These are phyloP conservation scores for Dendropsophus ebraccatus DNA, from an alignment of 2,113 vertebrate species.

Conservation along the genomic window DNA sequence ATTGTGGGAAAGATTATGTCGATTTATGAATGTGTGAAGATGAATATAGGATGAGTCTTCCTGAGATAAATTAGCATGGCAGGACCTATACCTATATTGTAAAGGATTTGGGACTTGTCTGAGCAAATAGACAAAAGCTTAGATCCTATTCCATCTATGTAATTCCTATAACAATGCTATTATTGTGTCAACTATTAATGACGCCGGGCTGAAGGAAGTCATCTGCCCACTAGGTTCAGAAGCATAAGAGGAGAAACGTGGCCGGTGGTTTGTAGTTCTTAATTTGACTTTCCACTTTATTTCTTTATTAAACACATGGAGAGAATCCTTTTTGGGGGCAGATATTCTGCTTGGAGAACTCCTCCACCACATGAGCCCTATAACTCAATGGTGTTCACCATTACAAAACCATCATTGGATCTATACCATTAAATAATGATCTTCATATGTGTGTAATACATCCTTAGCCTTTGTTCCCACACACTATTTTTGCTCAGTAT, in stretches of 20 bases:
- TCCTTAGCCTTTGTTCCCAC: too few relatives aligned
- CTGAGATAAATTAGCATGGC: neutral
- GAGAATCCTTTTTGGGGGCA: too few relatives aligned
- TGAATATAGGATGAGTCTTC: neutral
- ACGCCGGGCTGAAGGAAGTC: neutral
- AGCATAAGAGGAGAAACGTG: neutral
- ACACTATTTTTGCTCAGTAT: too few relatives aligned
- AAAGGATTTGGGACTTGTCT: conserved; percentile 1
- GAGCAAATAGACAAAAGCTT: neutral
- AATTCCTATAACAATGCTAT: neutral
- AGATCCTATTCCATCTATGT: neutral
- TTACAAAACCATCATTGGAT: too few relatives aligned
- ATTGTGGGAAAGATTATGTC: neutral
- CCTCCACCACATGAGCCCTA: too few relatives aligned
- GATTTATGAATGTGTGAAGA: neutral
- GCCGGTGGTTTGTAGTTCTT: too few relatives aligned
- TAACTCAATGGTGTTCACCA: too few relatives aligned
- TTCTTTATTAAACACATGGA: neutral
- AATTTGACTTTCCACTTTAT: too few relatives aligned
- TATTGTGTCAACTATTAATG: too few relatives aligned
- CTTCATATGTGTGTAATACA: too few relatives aligned
- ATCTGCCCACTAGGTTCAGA: neutral
- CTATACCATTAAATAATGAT: too few relatives aligned
- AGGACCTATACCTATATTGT: neutral
- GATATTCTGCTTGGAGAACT: too few relatives aligned